Base-by-base conservation (phyloP, 2,888 invertebrate species). In the Sthenelais limicola region DNA sequence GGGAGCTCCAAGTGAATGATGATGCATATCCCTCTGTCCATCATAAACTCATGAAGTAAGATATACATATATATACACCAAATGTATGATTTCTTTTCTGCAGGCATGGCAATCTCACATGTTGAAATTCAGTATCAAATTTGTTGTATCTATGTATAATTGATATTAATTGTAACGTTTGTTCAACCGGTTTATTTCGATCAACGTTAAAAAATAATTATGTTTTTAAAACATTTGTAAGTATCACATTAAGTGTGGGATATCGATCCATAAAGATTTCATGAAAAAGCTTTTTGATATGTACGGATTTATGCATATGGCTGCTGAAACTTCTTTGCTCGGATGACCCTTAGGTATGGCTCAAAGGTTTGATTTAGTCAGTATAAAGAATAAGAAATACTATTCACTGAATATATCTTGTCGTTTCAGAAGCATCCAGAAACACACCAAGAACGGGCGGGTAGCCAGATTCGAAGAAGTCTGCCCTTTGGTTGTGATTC, bases 31-130 rank as follows among this genome's bases (percentile, higher is more conserved):
- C 52, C 5, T 15, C 26, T 30, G 28, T 30, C 3, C 62, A 62
- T 43, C 62, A 62, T 28, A 35, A 5, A 15, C 38, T 62, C 2
- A 62, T 62, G 62, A 62, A 28, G 62, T 62, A 24, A 62, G 38
- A 7, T 4, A 3, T n/a, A n/a, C 9, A 43, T 43, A 43, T 12
- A 18, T 9, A 43, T 43, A 43, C 18, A 43, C 18, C 18, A 18
- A 12, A 43, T 12, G 9, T 43, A 18, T 43, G 43, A 18, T 43
- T n/a, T n/a, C n/a, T n/a, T n/a, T n/a, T n/a, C n/a, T n/a, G n/a
- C n/a, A n/a, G n/a, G n/a, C n/a, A n/a, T n/a, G n/a, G n/a, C n/a
- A n/a, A n/a, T n/a, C n/a, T n/a, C n/a, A n/a, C n/a, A n/a, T n/a
- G n/a, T n/a, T n/a, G n/a, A n/a, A n/a, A n/a, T n/a, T n/a, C n/a